Percentiles rank a stretch among this genome's conserved stretches.
Evolutionary conservation across 2,113 vertebrate species (phyloP).

Genomic region (Ciconia boyciana): DNA sequence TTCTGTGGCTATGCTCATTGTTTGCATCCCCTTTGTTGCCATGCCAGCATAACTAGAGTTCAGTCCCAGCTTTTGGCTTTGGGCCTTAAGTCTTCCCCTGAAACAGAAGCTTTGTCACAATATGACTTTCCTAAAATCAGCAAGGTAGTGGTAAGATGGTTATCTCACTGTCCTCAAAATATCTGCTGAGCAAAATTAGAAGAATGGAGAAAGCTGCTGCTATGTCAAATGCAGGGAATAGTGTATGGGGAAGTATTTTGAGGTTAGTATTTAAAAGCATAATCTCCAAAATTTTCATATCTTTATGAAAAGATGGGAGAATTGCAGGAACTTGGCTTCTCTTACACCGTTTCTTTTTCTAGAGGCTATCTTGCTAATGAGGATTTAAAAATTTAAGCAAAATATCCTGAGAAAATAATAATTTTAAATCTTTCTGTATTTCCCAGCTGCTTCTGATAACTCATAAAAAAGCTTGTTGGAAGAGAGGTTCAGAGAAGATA

Average conservation of each 20-base stretch:
- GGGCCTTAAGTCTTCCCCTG: background rate
- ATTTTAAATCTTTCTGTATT: background rate
- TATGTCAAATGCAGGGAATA: background rate
- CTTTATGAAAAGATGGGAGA: background rate
- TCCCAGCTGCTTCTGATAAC: background rate
- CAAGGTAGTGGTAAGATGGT: background rate
- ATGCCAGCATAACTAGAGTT: background rate
- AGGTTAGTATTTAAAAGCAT: background rate
- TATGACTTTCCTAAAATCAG: background rate
- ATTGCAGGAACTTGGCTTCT: background rate
- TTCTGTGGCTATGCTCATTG: background rate
- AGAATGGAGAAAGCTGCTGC: background rate
- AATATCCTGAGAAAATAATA: background rate
- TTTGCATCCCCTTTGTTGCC: background rate
- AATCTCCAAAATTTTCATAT: background rate
- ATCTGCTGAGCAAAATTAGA: background rate
- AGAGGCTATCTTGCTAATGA: background rate
- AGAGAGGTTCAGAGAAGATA: background rate
- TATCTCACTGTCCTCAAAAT: background rate
- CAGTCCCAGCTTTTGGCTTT: background rate
- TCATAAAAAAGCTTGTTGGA: background rate
- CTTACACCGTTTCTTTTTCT: background rate
- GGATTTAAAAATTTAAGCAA: background rate
- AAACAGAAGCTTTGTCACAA: conserved; percentile 6
- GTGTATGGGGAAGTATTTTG: background rate